Base-by-base conservation (phyloP, 2,888 invertebrate species). In the Ptycholaimellus sp. region DNA sequence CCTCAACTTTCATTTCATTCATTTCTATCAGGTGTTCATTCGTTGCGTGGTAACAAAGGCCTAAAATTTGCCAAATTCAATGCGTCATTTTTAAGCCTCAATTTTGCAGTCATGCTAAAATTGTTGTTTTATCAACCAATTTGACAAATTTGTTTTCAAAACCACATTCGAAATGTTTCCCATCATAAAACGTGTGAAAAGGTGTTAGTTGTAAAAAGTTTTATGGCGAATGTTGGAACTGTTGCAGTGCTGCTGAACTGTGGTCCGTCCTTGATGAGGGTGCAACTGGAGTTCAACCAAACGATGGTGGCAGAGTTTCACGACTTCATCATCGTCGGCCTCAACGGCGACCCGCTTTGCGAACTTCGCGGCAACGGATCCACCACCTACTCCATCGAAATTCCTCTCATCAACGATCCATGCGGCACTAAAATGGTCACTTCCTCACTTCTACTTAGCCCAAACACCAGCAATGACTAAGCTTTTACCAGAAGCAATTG, bases 371-470 rank as follows among this genome's bases (percentile, higher is more conserved):
- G 40, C 6, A 33, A 28, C 21, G 40, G 40, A 7, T 29, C 30
- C 13, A 4, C 19, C 13, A 14, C 19, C n/a, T 40, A 39, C 27
- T n/a, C 34, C 7, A 23, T 40, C 13, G 35, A 39, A 20, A 40
- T 40, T 28, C 37, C 34, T 14, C 7, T 40, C 9, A 28, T 30
- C 9, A 22, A 37, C 33, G 40, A 40, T 17, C 34, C 35, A 3
- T 40, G 38, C 25, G 40, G 36, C 14, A 40, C 40, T 11, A 33
- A 25, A 39, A 37, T 39, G 38, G 40, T 40, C 14, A 9, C 7
- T n/a, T n/a, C 6, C 9, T 7, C 30, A 9, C 7, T 30, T 30
- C 17, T 11, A 7, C n/a, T 7, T 30, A 9, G 30, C n/a, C 17
- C 17, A 16, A 7, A 30, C 7, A 30, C 7, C n/a, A n/a, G n/a